A percentile compares a stretch with the other conserved stretches of the same genome.
Evolutionary conservation across 2,797 vertebrate genomes (phyloP).

Genomic region (Champsocephalus gunnari): DNA sequence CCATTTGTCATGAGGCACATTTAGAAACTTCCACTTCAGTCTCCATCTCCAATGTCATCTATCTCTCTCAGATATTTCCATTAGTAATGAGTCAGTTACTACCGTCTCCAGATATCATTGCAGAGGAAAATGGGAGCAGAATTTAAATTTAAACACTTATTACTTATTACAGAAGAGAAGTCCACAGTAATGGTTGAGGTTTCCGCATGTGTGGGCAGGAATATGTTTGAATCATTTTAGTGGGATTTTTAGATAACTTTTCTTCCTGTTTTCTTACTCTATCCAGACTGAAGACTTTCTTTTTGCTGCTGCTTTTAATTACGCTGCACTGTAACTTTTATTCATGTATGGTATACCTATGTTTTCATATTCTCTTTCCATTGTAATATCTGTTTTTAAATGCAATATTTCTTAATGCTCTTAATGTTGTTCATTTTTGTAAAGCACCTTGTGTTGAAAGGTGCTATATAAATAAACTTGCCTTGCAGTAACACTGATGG

Average conservation of each 20-base stretch:
- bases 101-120: constrained; percentile 39
- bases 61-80: constrained; percentile 55
- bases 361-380: no score
- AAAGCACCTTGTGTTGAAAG: no score
- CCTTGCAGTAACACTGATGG: neutral
- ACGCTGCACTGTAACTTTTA: no score
- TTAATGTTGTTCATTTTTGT: no score
- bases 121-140: constrained; percentile 28
- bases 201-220: neutral
- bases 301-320: no score
- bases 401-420: no score
- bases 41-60: constrained; percentile 21
- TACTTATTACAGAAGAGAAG: constrained; percentile 39
- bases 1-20: constrained; percentile 53
- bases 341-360: no score
- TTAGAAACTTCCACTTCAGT: constrained; percentile 23
- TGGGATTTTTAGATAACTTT: neutral
- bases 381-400: no score
- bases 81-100: constrained; percentile 61
- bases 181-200: neutral
- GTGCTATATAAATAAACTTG: no score
- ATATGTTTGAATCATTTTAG: constrained; percentile 12
- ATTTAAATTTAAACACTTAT: constrained; percentile 54
- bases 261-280: neutral
- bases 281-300: no score